These are phyloP conservation scores for Chirona hameri DNA, from an alignment of 2,888 invertebrate genomes.

Conservation along the genomic window DNA sequence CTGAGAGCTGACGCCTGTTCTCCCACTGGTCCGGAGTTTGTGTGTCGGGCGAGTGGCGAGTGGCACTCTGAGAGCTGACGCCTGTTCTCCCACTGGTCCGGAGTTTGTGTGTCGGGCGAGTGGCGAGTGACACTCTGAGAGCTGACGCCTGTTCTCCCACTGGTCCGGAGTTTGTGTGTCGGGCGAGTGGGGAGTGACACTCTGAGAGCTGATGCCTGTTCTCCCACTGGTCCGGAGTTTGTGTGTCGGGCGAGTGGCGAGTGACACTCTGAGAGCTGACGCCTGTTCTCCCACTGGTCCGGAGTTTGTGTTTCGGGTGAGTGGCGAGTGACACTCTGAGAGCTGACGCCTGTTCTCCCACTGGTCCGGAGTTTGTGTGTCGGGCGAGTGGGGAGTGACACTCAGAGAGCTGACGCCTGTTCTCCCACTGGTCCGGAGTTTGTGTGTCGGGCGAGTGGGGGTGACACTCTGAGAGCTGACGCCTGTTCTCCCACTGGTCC, in stretches of 20 bases:
- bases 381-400: not conserved
- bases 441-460: not conserved
- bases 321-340: not conserved
- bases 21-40: not conserved
- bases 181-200: not conserved
- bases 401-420: not conserved
- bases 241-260: not conserved
- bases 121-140: not conserved
- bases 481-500: not conserved
- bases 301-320: not conserved
- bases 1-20: not conserved
- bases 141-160: not conserved
- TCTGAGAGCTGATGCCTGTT: not conserved
- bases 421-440: not conserved
- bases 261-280: not conserved
- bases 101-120: not conserved
- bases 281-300: not conserved
- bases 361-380: not conserved
- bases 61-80: not conserved
- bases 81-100: not conserved
- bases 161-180: not conserved
- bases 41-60: not conserved
- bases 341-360: not conserved
- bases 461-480: not conserved
- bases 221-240: not conserved